A percentile compares a stretch with the other conserved stretches of the same genome.
These are phyloP conservation scores for Collichthys lucidus DNA, from an alignment of 2,113 vertebrate genomes.

Conservation along the genomic window DNA sequence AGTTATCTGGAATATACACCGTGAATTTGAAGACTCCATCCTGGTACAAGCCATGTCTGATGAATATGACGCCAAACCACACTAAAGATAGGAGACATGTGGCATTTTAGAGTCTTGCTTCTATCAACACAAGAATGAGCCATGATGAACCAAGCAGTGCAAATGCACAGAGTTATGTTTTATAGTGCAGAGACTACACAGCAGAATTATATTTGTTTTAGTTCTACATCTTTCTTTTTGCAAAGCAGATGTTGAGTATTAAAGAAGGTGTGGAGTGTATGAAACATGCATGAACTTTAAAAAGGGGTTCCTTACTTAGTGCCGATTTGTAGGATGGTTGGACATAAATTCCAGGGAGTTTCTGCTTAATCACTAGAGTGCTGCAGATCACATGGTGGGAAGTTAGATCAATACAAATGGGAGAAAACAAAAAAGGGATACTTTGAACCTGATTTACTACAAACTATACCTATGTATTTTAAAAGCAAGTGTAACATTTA, in stretches of 20 bases:
- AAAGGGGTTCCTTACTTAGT: constrained; percentile 87
- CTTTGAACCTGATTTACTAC: not conserved
- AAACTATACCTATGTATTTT: not conserved
- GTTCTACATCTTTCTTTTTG: not conserved
- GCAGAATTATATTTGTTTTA: not conserved
- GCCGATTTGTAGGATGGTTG: constrained; percentile 97
- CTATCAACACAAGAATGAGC: not conserved
- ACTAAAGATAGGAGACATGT: constrained; percentile 81
- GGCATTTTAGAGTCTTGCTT: constrained; percentile 3
- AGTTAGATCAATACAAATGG: constrained; percentile 15
- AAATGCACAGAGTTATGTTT: not conserved
- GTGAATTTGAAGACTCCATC: constrained; percentile 99
- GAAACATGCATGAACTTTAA: not conserved
- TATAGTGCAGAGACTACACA: not conserved
- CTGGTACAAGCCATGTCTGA: constrained; percentile 96
- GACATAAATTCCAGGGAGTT: constrained; percentile 96
- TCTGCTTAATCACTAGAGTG: constrained; percentile 97
- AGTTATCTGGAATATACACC: constrained; percentile 99
- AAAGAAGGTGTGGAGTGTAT: not conserved
- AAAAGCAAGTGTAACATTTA: not conserved
- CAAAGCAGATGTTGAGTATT: not conserved
- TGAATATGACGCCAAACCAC: constrained; percentile 99
- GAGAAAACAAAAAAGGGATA: not conserved
- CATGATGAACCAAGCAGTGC: not conserved
- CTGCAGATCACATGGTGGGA: constrained; percentile 81